These are phyloP conservation scores for Bugulina stolonifera DNA, from an alignment of 2,888 invertebrate genomes.

Conservation along the genomic window DNA sequence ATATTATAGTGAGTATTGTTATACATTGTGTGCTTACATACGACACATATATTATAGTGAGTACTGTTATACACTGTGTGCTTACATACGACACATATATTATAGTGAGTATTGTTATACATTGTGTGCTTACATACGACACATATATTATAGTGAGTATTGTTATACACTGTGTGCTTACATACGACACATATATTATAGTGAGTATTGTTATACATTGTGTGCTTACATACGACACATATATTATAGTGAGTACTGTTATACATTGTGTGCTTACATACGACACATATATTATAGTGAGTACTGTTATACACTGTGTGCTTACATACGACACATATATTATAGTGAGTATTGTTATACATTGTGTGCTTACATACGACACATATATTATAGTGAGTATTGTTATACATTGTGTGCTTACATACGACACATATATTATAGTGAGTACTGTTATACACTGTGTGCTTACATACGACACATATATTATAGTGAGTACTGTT, in stretches of 20 bases:
- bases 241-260: neutral
- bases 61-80: too few relatives aligned
- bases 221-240: too few relatives aligned
- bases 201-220: neutral
- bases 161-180: too few relatives aligned
- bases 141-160: neutral
- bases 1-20: neutral
- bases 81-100: too few relatives aligned
- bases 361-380: too few relatives aligned
- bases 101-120: neutral
- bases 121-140: too few relatives aligned
- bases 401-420: too few relatives aligned
- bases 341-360: neutral
- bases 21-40: too few relatives aligned
- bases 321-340: too few relatives aligned
- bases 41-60: neutral
- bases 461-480: too few relatives aligned
- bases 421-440: neutral
- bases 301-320: too few relatives aligned
- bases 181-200: neutral
- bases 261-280: too few relatives aligned
- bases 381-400: neutral
- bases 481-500: neutral
- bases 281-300: neutral
- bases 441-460: neutral